Evolutionary conservation across 2,797 vertebrate genomes (phyloP), one percentile per base, ranked within the genome.

Genomic region (Diglossa cyanea): DNA sequence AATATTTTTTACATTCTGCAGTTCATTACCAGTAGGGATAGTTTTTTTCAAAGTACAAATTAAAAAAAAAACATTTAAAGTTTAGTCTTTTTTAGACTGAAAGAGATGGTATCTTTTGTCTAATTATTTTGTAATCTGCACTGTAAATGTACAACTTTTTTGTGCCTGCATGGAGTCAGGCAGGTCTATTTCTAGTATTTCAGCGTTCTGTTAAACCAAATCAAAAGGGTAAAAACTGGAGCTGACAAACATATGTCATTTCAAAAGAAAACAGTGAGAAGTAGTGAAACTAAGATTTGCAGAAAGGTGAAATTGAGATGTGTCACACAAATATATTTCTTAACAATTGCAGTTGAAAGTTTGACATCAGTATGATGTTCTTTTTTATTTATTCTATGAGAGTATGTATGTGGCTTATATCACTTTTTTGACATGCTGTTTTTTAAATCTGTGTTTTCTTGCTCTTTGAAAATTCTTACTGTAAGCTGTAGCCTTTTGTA

Each of bases 391-490:
- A 62, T 76, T 83, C 25, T 80, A 2, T 75, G 50, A 67, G 47
- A 37, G 2, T 84, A 66, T 80, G 23, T 72, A 13, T 87, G 80
- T 92, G 31, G 70, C 12, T 88, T 93, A 57, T 68, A 10, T 24
- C 5, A 1, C 72, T 94, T 86, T 72, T 80, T 84, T 90, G 75
- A 96, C 85, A 55, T 95, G 17, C 68, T 94, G 33, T 3, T 90
- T 92, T 88, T 81, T 63, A 87, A 93, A 58, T 93, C 58, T 45
- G 6, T 92, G n/a, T 91, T 91, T 92, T 94, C 80, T 93, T 87
- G 75, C 13, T 79, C 21, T 88, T 48, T 81, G 58, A 82, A 90
- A 90, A 55, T 66, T 80, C 55, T 83, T 86, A 35, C 24, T 93
- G 31, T 94, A 66, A 90, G n/a, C 48, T 88, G 40, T 71, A 85